phyloP scores from a whole-genome alignment of 2,888 invertebrate genomes.

The Andrena trimmerana region DNA sequence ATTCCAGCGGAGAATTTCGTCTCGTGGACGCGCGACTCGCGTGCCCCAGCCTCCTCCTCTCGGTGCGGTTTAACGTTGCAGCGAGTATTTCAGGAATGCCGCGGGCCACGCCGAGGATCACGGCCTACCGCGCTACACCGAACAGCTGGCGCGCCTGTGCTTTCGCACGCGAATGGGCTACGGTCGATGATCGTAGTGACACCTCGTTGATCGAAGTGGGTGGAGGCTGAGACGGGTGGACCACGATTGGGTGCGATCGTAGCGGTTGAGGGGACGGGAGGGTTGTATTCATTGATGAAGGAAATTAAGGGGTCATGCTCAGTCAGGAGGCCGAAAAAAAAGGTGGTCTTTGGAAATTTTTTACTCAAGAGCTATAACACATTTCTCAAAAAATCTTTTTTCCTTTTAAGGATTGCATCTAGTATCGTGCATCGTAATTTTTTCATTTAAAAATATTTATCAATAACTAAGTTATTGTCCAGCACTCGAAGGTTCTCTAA shows the following conservation, averaged over 20 bases:
- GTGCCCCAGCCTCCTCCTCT: background rate
- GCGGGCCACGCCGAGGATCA: background rate
- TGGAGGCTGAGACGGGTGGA: background rate
- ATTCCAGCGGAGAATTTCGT: background rate
- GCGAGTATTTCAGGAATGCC: conserved; percentile 2
- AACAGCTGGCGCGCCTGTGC: background rate
- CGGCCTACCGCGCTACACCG: background rate
- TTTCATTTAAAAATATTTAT: no score
- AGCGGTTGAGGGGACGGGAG: no score
- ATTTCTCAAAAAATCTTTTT: no score
- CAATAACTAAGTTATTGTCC: no score
- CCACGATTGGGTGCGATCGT: background rate
- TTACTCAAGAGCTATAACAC: no score
- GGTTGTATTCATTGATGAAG: no score
- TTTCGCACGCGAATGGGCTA: background rate
- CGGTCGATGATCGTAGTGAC: background rate
- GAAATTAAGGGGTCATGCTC: no score
- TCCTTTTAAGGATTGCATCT: no score
- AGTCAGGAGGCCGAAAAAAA: no score
- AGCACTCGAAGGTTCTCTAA: no score
- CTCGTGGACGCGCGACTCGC: background rate
- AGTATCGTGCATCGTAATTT: no score
- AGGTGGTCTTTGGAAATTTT: no score
- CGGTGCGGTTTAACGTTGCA: conserved; percentile 8
- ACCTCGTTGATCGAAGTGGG: background rate